Percentiles rank a stretch among this genome's conserved stretches.
Conservation (phyloP, 2,797 vertebrate species). For the Nothura maculosa region DNA sequence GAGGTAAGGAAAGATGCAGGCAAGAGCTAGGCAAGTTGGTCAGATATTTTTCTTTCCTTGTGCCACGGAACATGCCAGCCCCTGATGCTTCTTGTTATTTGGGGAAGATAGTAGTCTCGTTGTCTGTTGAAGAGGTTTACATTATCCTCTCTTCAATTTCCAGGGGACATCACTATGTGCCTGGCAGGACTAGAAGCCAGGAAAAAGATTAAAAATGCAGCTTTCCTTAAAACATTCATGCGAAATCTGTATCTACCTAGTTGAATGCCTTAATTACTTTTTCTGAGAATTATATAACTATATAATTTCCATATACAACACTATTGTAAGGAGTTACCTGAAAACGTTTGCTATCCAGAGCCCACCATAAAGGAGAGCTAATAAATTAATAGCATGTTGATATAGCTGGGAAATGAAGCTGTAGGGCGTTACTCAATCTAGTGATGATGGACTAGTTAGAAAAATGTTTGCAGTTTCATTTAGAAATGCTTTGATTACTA, state of each 20-base stretch:
- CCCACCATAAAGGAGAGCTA: background rate
- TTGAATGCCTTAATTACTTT: constrained; percentile 45
- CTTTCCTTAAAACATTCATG: constrained; percentile 70
- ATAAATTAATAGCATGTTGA: background rate
- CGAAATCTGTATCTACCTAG: constrained; percentile 63
- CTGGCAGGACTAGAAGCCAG: constrained; percentile 17
- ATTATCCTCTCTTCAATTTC: constrained; percentile 9
- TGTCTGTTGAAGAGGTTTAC: background rate
- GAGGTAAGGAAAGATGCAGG: background rate
- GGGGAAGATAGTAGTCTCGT: background rate
- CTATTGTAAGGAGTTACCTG: background rate
- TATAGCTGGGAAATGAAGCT: background rate
- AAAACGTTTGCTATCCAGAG: background rate
- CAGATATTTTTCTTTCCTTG: background rate
- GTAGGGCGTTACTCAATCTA: background rate
- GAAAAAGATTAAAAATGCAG: constrained; percentile 70
- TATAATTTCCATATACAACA: background rate
- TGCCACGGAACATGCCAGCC: background rate
- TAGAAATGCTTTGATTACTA: background rate
- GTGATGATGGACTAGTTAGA: background rate
- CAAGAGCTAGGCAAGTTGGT: background rate
- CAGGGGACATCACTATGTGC: background rate
- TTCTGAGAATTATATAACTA: constrained; percentile 57
- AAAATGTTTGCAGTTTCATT: background rate
- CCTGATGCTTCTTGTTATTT: background rate